Base-by-base conservation (phyloP, 2,113 vertebrate genomes). In the Numenius arquata region DNA sequence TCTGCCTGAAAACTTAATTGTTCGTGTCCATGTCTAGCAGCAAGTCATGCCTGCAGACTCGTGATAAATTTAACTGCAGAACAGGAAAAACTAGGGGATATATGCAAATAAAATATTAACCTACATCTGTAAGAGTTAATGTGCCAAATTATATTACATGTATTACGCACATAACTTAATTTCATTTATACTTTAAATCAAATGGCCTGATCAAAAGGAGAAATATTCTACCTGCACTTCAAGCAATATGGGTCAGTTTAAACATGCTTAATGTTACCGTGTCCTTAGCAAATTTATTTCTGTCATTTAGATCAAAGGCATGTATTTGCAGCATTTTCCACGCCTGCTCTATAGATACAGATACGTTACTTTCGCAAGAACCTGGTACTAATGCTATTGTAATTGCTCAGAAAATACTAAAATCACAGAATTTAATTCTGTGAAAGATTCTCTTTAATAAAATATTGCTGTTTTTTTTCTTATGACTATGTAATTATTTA, bases 261-360 rank as follows among this genome's bases (percentile, higher is more conserved):
- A 98, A 97, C 22, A 65, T 74, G 75, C 90, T 95, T 96, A 96
- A 96, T 89, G 87, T 62, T 88, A 88, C 89, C 61, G 7, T 95
- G 91, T 87, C 96, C 90, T 63, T 88, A 55, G 87, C 47, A 92
- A 97, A 96, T 97, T 97, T 95, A 96, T 96, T 97, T 97, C 90
- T 97, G 96, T 97, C 92, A 94, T 95, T 98, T 95, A 96, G 96
- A 97, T 98, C 97, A 96, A 98, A 98, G 94, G 34, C 61, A 87
- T 93, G 53, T 80, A 88, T 93, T 96, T 97, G 81, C 92, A 96
- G 50, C 26, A 91, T 96, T 97, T 96, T 96, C 71, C 52, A 93
- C 1, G 77, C 78, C 41, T 91, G 87, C 48, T 97, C 71, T 53
- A 88, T 32, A 95, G 66, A 93, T 94, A 89, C 30, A 85, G 56